Base-by-base conservation (phyloP, 2,113 vertebrate genomes). In the Seriola aureovittata region DNA sequence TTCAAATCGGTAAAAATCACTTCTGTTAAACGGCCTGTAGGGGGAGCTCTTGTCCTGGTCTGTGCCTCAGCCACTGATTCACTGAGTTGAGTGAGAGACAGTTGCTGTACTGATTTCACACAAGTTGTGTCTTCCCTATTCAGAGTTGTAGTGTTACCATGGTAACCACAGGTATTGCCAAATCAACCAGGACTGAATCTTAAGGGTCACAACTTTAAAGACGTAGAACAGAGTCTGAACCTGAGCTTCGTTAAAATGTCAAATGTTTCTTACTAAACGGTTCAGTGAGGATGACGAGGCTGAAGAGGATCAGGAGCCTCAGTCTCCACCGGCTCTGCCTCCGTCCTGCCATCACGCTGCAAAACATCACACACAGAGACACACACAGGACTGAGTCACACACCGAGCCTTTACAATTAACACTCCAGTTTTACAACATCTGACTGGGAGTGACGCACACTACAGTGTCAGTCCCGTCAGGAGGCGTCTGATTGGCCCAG, bases 211-310 rank as follows among this genome's bases (percentile, higher is more conserved):
- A 36, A 1, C 4, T 4, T 36, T 36, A 36, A 4, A 36, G 34
- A 29, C 4, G 34, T 36, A 36, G 34, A 36, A 48, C 14, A 5
- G 46, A 67, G 23, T 11, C 40, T 9, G n/a, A 68, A 19, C 17
- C 44, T 36, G 11, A 65, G n/a, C 19, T 14, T 25, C 8, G 29
- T 23, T 23, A 6, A 23, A 36, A 50, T 36, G n/a, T 50, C 3
- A 62, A 52, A 63, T 32, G 8, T 70, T 48, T 71, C 52, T 80
- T 62, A 85, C 78, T 63, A 11, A 77, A 73, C 0, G 17, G 34
- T 40, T 23, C 8, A 19, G 60, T 72, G 73, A 78, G 63, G 62
- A 14, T 23, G 72, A 85, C 25, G 60, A 85, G 59, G 72, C 60
- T n/a, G 72, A 80, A 12, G 46, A 85, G 6, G 69, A 73, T 5